Evolutionary conservation across 2,113 vertebrate genomes (phyloP).

Genomic region (Thamnaconus septentrionalis): DNA sequence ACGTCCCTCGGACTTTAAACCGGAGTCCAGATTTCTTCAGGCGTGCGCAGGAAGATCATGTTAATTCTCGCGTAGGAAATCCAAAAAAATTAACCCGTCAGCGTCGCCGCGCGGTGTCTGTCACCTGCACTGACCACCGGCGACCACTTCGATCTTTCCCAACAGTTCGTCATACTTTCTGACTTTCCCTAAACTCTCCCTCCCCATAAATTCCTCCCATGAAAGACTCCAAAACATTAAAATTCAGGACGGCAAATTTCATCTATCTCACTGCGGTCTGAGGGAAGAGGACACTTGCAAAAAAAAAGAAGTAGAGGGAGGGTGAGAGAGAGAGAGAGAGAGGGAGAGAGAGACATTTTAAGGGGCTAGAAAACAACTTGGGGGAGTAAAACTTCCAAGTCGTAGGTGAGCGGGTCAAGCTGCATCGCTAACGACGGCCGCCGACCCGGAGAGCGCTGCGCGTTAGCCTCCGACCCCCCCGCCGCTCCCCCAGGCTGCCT

Average conservation of each 20-base stretch:
- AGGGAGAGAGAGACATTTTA: constrained; percentile 2
- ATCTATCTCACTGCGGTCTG: constrained; percentile 31
- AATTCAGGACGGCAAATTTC: constrained; percentile 48
- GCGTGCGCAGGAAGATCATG: too few species aligned
- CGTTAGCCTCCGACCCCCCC: constrained; percentile 60
- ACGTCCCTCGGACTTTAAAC: too few species aligned
- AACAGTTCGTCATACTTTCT: too few species aligned
- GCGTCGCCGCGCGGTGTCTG: too few species aligned
- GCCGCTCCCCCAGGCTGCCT: constrained; percentile 64
- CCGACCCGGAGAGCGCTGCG: constrained; percentile 51
- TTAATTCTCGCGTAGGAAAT: too few species aligned
- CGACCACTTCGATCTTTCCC: too few species aligned
- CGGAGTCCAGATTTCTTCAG: too few species aligned
- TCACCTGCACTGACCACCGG: too few species aligned
- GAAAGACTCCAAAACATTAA: constrained; percentile 43
- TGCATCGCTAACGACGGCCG: constrained; percentile 68
- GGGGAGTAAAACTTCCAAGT: constrained; percentile 54
- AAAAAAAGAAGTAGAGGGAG: constrained; percentile 1
- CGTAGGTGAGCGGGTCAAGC: constrained; percentile 64
- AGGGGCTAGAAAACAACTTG: constrained; percentile 19
- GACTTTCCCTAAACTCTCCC: too few species aligned
- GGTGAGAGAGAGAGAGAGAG: neutral
- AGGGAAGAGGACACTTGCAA: constrained; percentile 11
- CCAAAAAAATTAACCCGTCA: too few species aligned
- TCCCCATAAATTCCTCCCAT: constrained; percentile 12